Conservation (phyloP, 2,888 invertebrate genomes). For the Sphecodes monilicornis region DNA sequence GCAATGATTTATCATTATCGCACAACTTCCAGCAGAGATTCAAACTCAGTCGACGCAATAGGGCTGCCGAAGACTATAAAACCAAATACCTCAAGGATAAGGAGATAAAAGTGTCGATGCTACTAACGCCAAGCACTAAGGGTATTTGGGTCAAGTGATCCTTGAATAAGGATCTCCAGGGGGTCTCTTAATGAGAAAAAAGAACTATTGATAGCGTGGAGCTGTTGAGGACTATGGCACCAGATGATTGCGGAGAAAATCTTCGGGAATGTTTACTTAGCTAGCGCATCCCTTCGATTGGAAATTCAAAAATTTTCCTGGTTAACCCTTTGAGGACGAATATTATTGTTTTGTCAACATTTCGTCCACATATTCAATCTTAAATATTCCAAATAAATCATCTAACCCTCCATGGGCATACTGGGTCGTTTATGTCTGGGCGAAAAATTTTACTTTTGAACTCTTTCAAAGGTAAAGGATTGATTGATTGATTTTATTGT, state of each 20-base stretch:
- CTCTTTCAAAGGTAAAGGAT: too few species aligned
- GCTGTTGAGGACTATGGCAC: neutral
- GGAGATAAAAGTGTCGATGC: neutral
- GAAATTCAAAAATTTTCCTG: neutral
- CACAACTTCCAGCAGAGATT: neutral
- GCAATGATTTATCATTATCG: neutral
- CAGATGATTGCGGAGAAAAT: neutral
- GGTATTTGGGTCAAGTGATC: constrained; percentile 13
- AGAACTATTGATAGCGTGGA: neutral
- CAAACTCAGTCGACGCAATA: neutral
- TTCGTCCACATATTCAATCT: neutral
- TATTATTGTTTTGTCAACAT: neutral
- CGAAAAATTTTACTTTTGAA: too few species aligned
- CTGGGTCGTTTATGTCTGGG: too few species aligned
- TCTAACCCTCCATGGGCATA: neutral
- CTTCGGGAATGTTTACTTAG: neutral
- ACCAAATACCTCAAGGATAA: neutral
- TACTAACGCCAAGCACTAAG: neutral
- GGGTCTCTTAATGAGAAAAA: constrained; percentile 6
- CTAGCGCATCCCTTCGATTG: neutral
- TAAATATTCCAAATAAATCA: neutral
- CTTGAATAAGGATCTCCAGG: constrained; percentile 11
- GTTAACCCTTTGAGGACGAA: neutral
- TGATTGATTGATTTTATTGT: too few species aligned
- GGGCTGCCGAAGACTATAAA: neutral